These are phyloP conservation scores for Todiramphus saurophagus DNA, from an alignment of 2,113 vertebrate species.

Conservation along the genomic window DNA sequence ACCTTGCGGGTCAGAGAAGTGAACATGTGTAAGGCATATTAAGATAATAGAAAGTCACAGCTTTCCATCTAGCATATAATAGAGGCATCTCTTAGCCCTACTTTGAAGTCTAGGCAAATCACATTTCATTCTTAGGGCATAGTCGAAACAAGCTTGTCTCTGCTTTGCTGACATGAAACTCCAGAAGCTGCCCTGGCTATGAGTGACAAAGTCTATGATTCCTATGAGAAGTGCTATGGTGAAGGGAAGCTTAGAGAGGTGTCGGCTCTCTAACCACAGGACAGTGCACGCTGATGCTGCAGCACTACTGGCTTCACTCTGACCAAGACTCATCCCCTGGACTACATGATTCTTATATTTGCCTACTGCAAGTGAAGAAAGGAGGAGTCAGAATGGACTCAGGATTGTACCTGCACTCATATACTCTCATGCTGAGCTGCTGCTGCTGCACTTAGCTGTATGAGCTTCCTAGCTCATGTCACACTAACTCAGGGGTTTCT, in stretches of 20 bases:
- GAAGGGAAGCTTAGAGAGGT: neutral
- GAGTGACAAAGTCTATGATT: neutral
- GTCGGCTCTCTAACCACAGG: neutral
- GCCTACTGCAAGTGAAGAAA: neutral
- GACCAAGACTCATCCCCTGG: neutral
- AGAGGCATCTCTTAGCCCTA: neutral
- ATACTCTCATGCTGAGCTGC: neutral
- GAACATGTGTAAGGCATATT: neutral
- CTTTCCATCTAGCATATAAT: neutral
- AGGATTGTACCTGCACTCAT: neutral
- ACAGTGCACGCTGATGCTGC: rapidly evolving
- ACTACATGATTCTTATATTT: neutral
- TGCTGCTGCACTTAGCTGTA: rapidly evolving
- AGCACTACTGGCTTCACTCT: neutral
- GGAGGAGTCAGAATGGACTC: neutral
- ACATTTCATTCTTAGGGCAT: neutral
- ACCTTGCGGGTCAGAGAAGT: neutral
- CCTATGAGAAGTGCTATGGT: neutral
- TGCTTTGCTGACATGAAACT: neutral
- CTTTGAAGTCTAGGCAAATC: neutral
- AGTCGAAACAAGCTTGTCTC: neutral
- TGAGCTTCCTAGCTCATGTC: neutral
- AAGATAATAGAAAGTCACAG: neutral
- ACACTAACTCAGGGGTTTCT: neutral
- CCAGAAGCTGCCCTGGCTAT: neutral